Evolutionary conservation across 2,888 invertebrate genomes (phyloP), one percentile per base, ranked within the genome.

Genomic region (Agrotis segetum): DNA sequence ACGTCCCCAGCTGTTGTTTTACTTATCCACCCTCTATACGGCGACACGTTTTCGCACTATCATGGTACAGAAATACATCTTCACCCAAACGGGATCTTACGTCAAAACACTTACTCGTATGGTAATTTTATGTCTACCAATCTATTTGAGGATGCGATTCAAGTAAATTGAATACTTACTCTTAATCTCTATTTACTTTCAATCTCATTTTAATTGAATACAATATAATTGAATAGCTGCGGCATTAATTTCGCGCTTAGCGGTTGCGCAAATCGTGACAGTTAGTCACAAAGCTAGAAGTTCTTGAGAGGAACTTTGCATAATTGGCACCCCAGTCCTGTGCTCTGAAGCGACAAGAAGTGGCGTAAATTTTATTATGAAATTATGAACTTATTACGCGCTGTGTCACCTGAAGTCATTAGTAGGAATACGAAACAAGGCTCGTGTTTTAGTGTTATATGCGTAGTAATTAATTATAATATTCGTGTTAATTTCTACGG

Each of bases 251-350:
- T 77, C 17, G 52, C 29, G 70, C 62, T 78, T 71, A 71, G 65
- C 68, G 47, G 75, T 86, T 87, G 87, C 86, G 86, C 85, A 90
- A 92, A 90, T 91, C 89, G 81, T 88, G 90, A 88, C 88, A 88
- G 89, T 89, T 89, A 89, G 89, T 85, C 87, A 85, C 85, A 89
- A 88, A 94, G 89, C 93, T 92, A 87, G 86, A 88, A 92, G 87
- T 90, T 85, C 86, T 87, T 85, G 86, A 84, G 84, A 52, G 85
- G 85, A 89, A 89, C 88, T 94, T 94, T 93, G 92, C 94, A 94
- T 94, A 95, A 95, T 94, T 94, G 89, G 88, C 88, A 86, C 87
- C 87, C 85, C 84, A 84, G 84, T 87, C 85, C 84, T 79, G 81
- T 83, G 77, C 77, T 70, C 60, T n/a, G 62, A 34, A 84, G 82